Evolutionary conservation across 2,888 invertebrate genomes (phyloP).

Genomic region (Acanthosepion esculentum): DNA sequence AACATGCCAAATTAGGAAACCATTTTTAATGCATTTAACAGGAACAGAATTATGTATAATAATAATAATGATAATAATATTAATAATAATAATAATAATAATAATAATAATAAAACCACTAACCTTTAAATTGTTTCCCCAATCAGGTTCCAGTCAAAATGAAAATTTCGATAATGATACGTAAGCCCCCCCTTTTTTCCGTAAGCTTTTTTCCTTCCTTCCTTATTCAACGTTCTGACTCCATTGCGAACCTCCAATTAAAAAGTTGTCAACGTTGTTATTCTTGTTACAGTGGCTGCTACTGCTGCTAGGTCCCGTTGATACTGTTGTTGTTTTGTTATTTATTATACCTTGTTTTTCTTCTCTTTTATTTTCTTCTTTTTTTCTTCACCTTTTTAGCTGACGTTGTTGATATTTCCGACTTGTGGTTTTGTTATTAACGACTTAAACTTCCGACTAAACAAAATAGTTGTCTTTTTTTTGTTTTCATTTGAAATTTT

Average conservation of each 20-base stretch:
- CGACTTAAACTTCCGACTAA: neutral
- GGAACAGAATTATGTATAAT: too few relatives aligned
- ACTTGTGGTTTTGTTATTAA: neutral
- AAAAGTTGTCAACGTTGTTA: conserved; percentile 8
- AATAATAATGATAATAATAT: too few relatives aligned
- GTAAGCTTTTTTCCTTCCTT: neutral
- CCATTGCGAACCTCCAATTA: conserved; percentile 13
- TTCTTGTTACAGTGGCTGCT: neutral
- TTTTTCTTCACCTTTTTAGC: neutral
- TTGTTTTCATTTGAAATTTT: neutral
- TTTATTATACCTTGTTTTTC: neutral
- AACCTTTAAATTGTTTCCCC: neutral
- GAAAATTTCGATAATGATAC: neutral
- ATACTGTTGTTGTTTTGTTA: neutral
- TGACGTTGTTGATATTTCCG: neutral
- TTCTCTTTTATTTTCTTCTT: neutral
- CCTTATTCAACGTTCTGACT: neutral
- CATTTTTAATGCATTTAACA: too few relatives aligned
- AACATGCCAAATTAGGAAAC: too few relatives aligned
- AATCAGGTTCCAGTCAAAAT: neutral
- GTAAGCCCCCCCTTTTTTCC: neutral
- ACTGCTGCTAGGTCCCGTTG: neutral
- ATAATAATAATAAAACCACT: neutral
- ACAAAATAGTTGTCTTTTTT: neutral
- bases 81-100: too few relatives aligned